Evolutionary conservation across 2,113 vertebrate species (phyloP), one percentile per base, ranked within the genome.

Genomic region (Thamnaconus septentrionalis): DNA sequence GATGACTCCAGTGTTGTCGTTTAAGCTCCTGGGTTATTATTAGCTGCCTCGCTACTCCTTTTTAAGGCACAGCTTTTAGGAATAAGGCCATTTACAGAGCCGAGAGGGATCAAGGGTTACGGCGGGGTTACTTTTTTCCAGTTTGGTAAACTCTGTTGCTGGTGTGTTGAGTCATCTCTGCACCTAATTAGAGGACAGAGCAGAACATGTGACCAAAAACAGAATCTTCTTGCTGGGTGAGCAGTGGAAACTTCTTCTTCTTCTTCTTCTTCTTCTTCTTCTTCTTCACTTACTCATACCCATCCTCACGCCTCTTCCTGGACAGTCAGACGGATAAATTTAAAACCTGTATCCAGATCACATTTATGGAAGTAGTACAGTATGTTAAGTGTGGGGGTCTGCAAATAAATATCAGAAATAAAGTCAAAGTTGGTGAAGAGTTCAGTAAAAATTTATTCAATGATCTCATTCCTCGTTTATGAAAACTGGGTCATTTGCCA

Each of bases 21-120:
- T 82, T 81, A 86, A 80, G 79, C 83, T 63, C 55, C 61, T n/a
- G 70, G 45, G 85, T 75, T 91, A 91, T 90, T 87, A 78, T 91
- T 89, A 90, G 89, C 72, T 52, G 61, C 69, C 63, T 78, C 67
- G n/a, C 51, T 74, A 68, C 76, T 84, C 89, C 90, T 90, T 92
- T 90, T 88, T 88, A 87, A 92, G 87, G 75, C 82, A 84, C 71
- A 67, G 42, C 83, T 62, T 56, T 70, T 4, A 64, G 57, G 60
- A 88, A 80, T 76, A 70, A 71, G 61, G 84, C 79, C 79, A 64
- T 86, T 83, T 87, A 73, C 65, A 85, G 82, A 79, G 59, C 64
- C 55, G 68, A 66, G 81, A 1, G 10, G 69, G 79, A 79, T 84
- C 76, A 84, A 82, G 73, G 73, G 80, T 82, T 77, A 85, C 6